Conservation (phyloP, 2,113 vertebrate genomes). For the Amphilophus citrinellus region DNA sequence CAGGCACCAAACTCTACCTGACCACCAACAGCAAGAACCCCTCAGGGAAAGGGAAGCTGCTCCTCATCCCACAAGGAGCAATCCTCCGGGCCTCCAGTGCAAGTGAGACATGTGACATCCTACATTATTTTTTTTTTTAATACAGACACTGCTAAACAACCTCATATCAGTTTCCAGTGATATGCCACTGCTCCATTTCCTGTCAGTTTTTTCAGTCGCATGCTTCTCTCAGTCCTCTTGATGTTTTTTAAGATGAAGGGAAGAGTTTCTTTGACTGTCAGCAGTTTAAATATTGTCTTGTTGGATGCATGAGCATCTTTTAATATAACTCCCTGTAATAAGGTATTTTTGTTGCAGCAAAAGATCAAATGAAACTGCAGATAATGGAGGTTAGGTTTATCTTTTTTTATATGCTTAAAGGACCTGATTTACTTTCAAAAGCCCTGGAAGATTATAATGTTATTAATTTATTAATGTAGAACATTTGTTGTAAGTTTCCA, state of each 20-base stretch:
- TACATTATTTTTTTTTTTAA: not conserved
- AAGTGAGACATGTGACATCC: conserved; percentile 63
- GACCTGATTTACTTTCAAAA: not conserved
- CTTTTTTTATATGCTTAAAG: not conserved
- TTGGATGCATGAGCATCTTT: not conserved
- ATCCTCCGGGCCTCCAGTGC: conserved; percentile 92
- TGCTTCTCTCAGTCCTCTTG: not conserved
- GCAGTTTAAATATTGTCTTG: not conserved
- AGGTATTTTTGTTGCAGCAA: not conserved
- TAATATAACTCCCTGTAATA: not conserved
- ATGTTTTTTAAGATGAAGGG: not conserved
- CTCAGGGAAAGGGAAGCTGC: conserved; percentile 96
- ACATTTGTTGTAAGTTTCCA: not conserved
- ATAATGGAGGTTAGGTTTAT: not conserved
- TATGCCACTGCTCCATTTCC: not conserved
- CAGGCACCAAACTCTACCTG: conserved; percentile 98
- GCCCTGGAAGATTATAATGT: not conserved
- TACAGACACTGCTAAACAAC: not conserved
- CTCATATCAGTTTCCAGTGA: not conserved
- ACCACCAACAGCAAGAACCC: conserved; percentile 99
- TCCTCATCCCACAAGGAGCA: conserved; percentile 98
- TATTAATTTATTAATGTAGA: not conserved
- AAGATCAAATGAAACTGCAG: not conserved
- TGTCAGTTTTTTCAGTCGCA: not conserved
- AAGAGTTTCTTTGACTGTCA: not conserved